phyloP scores from a whole-genome alignment of 2,888 invertebrate genomes.

The Liodrosophila aerea region DNA sequence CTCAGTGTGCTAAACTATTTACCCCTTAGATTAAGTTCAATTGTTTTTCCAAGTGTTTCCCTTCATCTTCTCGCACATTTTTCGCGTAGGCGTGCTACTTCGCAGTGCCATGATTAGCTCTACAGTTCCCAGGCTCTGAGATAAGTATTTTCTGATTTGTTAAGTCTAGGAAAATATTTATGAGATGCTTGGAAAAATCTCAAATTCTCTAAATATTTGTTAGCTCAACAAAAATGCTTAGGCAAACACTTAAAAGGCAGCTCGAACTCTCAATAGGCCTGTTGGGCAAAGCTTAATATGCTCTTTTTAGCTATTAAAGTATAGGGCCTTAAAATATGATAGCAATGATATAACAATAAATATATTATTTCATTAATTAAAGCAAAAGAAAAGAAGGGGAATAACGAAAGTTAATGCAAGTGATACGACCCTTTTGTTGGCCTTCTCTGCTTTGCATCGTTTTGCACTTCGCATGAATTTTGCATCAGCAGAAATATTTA shows the following conservation, averaged over 20 bases:
- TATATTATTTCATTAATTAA: slow-evolving; percentile 18
- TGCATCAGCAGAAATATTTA: slow-evolving; percentile 52
- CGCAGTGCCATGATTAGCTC: background rate
- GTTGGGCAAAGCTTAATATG: too few species aligned
- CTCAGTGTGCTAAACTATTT: too few species aligned
- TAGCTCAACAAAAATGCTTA: too few species aligned
- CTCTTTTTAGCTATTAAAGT: too few species aligned
- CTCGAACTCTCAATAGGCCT: background rate
- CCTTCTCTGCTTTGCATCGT: slow-evolving; percentile 32
- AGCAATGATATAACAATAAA: background rate
- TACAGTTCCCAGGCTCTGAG: too few species aligned
- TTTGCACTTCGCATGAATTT: slow-evolving; percentile 59
- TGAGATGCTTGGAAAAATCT: background rate
- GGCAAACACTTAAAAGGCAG: background rate
- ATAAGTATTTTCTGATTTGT: too few species aligned
- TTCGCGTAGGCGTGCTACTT: background rate
- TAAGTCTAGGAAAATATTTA: too few species aligned
- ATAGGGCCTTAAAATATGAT: too few species aligned
- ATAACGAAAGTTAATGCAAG: slow-evolving; percentile 10
- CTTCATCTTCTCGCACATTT: background rate
- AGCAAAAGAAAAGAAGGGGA: slow-evolving; percentile 8
- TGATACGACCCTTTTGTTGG: slow-evolving; percentile 31
- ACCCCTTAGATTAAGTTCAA: too few species aligned
- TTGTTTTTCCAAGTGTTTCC: too few species aligned
- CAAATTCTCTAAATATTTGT: background rate